These are phyloP conservation scores for Thereva nobilitata DNA, from an alignment of 2,888 invertebrate species.

Conservation along the genomic window DNA sequence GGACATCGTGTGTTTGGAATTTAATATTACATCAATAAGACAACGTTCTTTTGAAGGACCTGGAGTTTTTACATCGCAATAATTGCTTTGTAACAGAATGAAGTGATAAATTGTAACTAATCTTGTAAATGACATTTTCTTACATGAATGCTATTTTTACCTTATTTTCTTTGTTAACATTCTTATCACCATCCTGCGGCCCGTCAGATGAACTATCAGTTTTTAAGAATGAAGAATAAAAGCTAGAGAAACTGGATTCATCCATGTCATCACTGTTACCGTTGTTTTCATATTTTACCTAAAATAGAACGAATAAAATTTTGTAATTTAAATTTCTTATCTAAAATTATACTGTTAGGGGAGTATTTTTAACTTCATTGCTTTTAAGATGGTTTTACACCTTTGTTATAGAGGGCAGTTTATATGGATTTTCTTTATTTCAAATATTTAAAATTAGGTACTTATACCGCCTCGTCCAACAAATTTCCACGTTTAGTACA, in stretches of 20 bases:
- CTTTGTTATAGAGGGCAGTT: no score
- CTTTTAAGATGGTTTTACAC: no score
- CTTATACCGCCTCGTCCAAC: no score
- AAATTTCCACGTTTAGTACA: no score
- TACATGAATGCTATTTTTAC: slow-evolving; percentile 15
- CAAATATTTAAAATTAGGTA: no score
- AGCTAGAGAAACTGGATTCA: slow-evolving; percentile 69
- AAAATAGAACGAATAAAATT: slow-evolving; percentile 10
- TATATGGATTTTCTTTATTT: no score
- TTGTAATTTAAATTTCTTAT: slow-evolving; percentile 7
- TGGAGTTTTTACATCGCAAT: no score
- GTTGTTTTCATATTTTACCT: slow-evolving; percentile 53
- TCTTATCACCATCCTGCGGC: slow-evolving; percentile 53
- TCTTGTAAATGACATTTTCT: neutral
- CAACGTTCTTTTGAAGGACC: neutral
- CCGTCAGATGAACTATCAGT: slow-evolving; percentile 62
- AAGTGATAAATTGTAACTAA: neutral
- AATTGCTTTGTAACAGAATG: neutral
- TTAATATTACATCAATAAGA: no score
- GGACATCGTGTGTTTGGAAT: no score
- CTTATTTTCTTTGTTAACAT: slow-evolving; percentile 16
- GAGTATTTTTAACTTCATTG: neutral
- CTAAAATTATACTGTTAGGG: slow-evolving; percentile 19
- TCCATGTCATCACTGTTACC: slow-evolving; percentile 59
- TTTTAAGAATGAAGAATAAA: slow-evolving; percentile 72